Conservation (phyloP, 2,113 vertebrate species). For the Ptyas mucosa region DNA sequence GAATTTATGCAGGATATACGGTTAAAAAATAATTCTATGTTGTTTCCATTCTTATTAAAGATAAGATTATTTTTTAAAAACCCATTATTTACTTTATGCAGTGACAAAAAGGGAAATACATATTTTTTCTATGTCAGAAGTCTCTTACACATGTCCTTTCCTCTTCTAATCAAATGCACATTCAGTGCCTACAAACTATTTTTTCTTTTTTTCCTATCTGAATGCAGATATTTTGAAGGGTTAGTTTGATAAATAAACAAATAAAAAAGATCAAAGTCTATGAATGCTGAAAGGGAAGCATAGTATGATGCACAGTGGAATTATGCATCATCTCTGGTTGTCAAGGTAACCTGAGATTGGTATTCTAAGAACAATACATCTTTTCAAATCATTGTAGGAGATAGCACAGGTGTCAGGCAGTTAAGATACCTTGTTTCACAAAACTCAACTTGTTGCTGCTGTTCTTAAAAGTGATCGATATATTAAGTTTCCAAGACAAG, state of each 20-base stretch:
- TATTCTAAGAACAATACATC: slow-evolving; percentile 36
- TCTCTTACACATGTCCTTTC: not conserved
- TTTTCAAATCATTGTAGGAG: slow-evolving; percentile 48
- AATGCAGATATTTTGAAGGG: slow-evolving; percentile 45
- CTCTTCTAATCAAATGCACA: not conserved
- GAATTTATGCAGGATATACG: not conserved
- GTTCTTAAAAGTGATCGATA: not conserved
- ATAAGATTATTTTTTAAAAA: not conserved
- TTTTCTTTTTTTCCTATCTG: slow-evolving; percentile 22
- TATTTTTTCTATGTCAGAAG: not conserved
- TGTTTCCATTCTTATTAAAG: not conserved
- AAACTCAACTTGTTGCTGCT: slow-evolving; percentile 36
- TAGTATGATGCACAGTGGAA: slow-evolving; percentile 32
- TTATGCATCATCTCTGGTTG: slow-evolving; percentile 55
- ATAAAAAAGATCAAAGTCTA: slow-evolving; percentile 43
- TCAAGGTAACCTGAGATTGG: slow-evolving; percentile 49
- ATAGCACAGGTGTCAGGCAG: slow-evolving; percentile 38
- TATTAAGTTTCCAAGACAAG: slow-evolving; percentile 37
- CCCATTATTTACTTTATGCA: not conserved
- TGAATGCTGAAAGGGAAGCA: slow-evolving; percentile 44
- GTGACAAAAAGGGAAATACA: slow-evolving; percentile 1
- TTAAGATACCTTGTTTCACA: slow-evolving; percentile 41
- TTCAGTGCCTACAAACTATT: not conserved
- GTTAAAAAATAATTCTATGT: not conserved
- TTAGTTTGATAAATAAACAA: slow-evolving; percentile 50